Evolutionary conservation across 1,140 invertebrate genomes (phyloP).

Genomic region (Drosophila pseudoobscura): DNA sequence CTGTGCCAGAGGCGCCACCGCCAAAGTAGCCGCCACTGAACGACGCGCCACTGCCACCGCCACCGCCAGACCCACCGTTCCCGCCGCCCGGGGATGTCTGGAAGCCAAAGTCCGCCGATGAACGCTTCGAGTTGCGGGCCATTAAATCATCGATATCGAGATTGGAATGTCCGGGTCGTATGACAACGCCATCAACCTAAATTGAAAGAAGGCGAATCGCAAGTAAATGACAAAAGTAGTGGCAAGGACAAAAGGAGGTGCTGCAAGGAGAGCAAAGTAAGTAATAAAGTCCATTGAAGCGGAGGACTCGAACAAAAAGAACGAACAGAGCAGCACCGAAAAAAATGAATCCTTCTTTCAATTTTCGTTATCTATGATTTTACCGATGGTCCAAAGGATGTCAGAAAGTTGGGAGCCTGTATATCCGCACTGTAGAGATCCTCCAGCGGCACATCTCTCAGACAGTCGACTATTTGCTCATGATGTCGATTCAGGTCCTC

Average conservation of each 20-base stretch:
- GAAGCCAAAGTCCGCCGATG: conserved; percentile 61
- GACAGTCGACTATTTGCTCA: conserved; percentile 91
- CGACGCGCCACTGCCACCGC: conserved; percentile 43
- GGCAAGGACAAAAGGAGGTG: conserved; percentile 9
- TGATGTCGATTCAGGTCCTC: conserved; percentile 91
- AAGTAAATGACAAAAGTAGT: conserved; percentile 46
- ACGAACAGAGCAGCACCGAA: conserved; percentile 20
- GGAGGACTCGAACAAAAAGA: conserved; percentile 12
- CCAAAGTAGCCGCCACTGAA: conserved; percentile 64
- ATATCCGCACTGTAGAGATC: conserved; percentile 92
- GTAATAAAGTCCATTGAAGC: conserved; percentile 69
- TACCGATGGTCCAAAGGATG: conserved; percentile 81
- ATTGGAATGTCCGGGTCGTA: conserved; percentile 84
- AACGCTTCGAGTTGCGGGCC: conserved; percentile 79
- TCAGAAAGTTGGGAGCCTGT: conserved; percentile 89
- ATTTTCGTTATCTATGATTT: conserved; percentile 1
- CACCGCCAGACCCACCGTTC: conserved; percentile 18
- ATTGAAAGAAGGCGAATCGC: conserved; percentile 67
- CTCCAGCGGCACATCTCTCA: conserved; percentile 90
- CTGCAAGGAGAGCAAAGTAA: conserved; percentile 46
- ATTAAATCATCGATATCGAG: conserved; percentile 86
- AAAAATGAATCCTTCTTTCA: conserved; percentile 22
- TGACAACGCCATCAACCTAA: conserved; percentile 84
- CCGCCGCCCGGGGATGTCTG: conserved; percentile 52
- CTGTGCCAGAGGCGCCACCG: conserved; percentile 41